Base-by-base conservation (phyloP, 2,113 vertebrate genomes). In the Pteruthius melanotis region DNA sequence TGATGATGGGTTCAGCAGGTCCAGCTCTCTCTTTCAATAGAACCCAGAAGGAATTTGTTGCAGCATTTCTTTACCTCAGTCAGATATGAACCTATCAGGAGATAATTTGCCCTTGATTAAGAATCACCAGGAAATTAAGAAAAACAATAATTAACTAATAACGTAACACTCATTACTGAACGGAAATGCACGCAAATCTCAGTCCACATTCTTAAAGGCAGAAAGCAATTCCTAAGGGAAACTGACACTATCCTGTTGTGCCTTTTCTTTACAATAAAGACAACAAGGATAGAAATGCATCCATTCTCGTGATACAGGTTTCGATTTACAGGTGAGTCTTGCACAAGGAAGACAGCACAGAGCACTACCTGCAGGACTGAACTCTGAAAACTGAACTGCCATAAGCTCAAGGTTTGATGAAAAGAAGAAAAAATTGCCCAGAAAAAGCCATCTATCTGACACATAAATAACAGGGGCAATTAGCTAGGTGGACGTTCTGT, bases 61-160 rank as follows among this genome's bases (percentile, higher is more conserved):
- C 53, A 79, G 20, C 3, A 23, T 79, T 82, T 15, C 26, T 33
- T 71, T 45, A 27, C 59, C 45, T 76, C 82, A 87, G 22, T 60
- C n/a, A 61, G 61, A 65, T 30, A 65, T 1, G 15, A 94, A 27
- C 20, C 61, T 83, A 76, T 39, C 66, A 93, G 91, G 78, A 87
- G 49, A 45, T 80, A 90, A 97, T 95, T 61, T 87, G n/a, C 50
- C 75, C 59, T 77, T 91, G 87, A 95, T 95, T 95, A 96, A 76
- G 59, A 89, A 95, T 61, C 87, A 63, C 78, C 69, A 88, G 89
- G 87, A 95, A 91, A 87, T 82, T 45, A 82, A 54, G 80, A 91
- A 94, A 95, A 95, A 72, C 78, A 97, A 59, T 69, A 76, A 95
- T 95, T 93, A 96, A 49, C 71, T 92, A 93, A 92, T 90, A 89